phyloP scores from a whole-genome alignment of 2,113 vertebrate species.

The Alces alces region DNA sequence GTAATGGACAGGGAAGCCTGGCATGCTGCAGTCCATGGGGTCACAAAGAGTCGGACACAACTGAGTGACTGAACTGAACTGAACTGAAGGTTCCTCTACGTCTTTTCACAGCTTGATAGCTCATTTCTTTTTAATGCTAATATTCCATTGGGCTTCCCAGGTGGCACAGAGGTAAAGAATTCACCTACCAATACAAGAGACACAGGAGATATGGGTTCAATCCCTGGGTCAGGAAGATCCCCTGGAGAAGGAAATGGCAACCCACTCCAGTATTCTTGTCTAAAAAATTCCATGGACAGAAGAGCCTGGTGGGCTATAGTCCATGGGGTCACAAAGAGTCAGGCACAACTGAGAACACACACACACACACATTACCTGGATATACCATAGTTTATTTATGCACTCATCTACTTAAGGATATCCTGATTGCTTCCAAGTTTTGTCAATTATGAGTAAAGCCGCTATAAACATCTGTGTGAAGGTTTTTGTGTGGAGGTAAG shows the following conservation, averaged over 20 bases:
- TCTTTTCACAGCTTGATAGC: not conserved
- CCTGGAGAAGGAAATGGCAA: not conserved
- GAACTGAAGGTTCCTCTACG: not conserved
- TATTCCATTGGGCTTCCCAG: not conserved
- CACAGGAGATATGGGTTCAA: not conserved
- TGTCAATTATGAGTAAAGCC: not conserved
- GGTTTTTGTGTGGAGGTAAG: not conserved
- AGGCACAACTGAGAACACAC: not conserved
- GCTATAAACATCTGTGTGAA: not conserved
- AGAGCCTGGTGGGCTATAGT: not conserved
- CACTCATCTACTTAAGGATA: not conserved
- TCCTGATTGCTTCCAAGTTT: not conserved
- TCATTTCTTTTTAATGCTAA: not conserved
- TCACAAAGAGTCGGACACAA: accelerated
- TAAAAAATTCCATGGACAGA: not conserved
- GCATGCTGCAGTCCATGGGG: not conserved
- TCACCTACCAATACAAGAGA: not conserved
- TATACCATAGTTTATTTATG: not conserved
- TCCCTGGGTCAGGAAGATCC: not conserved
- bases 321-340: not conserved
- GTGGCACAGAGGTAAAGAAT: not conserved
- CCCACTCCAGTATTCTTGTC: not conserved
- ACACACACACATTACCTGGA: not conserved
- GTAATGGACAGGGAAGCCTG: not conserved
- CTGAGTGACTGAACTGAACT: not conserved